Evolutionary conservation across 2,888 invertebrate species (phyloP), one percentile per base, ranked within the genome.

Genomic region (Tethea ocularis): DNA sequence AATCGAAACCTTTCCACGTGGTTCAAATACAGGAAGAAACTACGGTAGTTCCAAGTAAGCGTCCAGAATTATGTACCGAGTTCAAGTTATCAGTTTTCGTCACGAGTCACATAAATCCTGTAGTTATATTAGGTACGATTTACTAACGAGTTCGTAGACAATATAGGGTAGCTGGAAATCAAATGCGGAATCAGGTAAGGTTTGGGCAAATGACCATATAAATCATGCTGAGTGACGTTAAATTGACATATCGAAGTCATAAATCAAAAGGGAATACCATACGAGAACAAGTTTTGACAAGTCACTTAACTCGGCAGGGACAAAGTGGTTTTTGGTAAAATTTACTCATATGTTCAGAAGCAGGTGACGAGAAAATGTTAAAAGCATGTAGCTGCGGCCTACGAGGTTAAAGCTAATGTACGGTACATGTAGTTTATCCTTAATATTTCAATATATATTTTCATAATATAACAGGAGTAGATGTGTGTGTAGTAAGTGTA

Each of bases 241-340:
- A 89, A 89, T 89, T 88, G 90, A 88, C 88, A 88, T 86, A 89
- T 90, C 86, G 83, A 87, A 81, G 87, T 83, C 90, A 89, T 91
- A 91, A 89, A 91, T 91, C 91, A 91, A 86, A 88, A 75, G 80
- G 82, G 84, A 83, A 84, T 85, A 79, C 80, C 86, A 80, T 84
- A 81, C 74, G 87, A 86, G 88, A 86, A 87, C 86, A 89, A 89
- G 85, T 90, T 89, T 87, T 90, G 91, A 91, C 90, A 89, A 82
- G 84, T 82, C 88, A 88, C 88, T 89, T 89, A 87, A 84, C 83
- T 80, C 71, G 67, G 76, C 72, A 66, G 78, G 77, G 80, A 83
- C 80, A 83, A 84, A 86, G 82, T 84, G 82, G 80, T 78, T 86
- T 85, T 84, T 74, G 73, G 78, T 69, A 74, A 81, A 82, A 78